Percentiles rank a stretch among this genome's conserved stretches.
phyloP scores from a whole-genome alignment of 2,888 invertebrate genomes.

The Eilema caniola region DNA sequence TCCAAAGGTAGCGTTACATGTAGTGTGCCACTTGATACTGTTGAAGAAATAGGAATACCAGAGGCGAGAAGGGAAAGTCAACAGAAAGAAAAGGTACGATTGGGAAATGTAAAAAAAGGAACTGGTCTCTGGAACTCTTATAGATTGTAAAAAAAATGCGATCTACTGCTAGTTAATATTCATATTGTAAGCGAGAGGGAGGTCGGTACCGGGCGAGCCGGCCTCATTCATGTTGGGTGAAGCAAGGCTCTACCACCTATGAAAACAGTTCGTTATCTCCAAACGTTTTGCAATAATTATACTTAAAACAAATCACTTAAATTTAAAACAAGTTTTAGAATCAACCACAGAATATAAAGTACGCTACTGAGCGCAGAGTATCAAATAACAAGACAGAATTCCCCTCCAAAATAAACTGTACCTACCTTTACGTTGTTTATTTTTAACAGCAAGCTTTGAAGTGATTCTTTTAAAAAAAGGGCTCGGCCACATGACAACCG shows the following conservation, averaged over 20 bases:
- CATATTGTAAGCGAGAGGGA: not conserved
- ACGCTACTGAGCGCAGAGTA: not conserved
- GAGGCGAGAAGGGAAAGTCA: no score
- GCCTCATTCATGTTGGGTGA: no score
- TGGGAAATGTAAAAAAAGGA: no score
- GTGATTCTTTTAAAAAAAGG: not conserved
- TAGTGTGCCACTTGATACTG: no score
- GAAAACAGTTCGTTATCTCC: no score
- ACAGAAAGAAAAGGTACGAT: no score
- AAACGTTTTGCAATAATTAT: not conserved
- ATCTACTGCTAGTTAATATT: no score
- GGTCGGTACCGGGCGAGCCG: not conserved
- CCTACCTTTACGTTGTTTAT: conserved; percentile 5
- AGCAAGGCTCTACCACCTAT: not conserved
- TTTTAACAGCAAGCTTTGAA: conserved; percentile 8
- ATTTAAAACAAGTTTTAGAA: not conserved
- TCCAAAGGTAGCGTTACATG: no score
- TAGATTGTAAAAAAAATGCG: no score
- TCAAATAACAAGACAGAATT: conserved; percentile 7
- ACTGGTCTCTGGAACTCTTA: no score
- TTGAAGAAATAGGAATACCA: no score
- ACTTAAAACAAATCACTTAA: not conserved
- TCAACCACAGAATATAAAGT: not conserved
- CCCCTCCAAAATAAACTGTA: conserved; percentile 10
- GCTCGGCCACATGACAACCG: not conserved